Evolutionary conservation across 2,113 vertebrate genomes (phyloP), one percentile per base, ranked within the genome.

Genomic region (Microtus oregoni): DNA sequence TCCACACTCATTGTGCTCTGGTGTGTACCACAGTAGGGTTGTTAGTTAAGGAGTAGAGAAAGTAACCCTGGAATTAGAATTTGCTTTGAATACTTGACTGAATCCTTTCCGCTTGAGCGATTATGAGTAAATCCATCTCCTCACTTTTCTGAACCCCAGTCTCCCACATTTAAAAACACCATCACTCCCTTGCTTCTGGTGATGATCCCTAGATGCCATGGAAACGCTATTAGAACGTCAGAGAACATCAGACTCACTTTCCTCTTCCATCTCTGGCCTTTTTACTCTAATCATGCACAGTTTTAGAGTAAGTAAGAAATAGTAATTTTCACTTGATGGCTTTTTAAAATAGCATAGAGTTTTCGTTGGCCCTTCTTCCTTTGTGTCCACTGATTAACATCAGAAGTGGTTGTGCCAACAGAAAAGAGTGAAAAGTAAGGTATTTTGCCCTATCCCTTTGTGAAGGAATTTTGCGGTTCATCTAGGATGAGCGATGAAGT

Each of bases 371-470:
- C 75, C 85, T 91, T 22, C 3, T 83, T 17, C 83, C 72, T 93
- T 61, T 86, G 8, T 79, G 82, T 68, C 92, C 83, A 41, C 68
- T 75, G 55, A 7, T 86, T 89, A 92, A 89, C 19, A 65, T 86
- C 63, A 86, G 79, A 92, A 83, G 38, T 73, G 73, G 5, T 92
- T 90, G 30, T 67, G 44, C 92, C n/a, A 78, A 44, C 61, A 96
- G 94, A 96, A 79, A 55, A 82, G 13, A 72, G 41, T 89, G 61
- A 96, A 87, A 91, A 41, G 38, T 76, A 68, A 96, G 52, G 10
- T 93, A 28, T 87, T 11, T 22, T 90, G 12, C 61, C 61, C 52
- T 63, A 0, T 75, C 85, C n/a, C 32, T 78, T 68, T 82, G 61
- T 77, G 63, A 13, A 94, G 75, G 70, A 72, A 58, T 93, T 67